These are phyloP conservation scores for Trachelipus rathkii DNA, from an alignment of 1,140 invertebrate genomes.

Conservation along the genomic window DNA sequence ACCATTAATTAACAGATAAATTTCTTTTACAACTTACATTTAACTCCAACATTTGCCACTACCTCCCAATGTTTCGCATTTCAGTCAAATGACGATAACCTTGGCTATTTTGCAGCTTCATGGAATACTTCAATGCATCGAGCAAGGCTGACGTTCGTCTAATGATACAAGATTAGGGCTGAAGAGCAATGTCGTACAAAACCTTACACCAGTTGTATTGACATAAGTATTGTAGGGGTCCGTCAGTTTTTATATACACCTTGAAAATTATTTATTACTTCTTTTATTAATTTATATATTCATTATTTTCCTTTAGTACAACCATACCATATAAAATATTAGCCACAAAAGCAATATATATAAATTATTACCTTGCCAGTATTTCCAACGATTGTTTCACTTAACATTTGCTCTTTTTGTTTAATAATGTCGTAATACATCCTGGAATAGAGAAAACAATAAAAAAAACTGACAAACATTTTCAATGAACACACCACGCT, in stretches of 20 bases:
- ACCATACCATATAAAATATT: too few relatives aligned
- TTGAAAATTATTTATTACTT: too few relatives aligned
- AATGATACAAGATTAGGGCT: slow-evolving; percentile 30
- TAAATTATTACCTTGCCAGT: slow-evolving; percentile 38
- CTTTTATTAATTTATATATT: too few relatives aligned
- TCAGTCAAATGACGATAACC: slow-evolving; percentile 33
- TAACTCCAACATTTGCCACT: slow-evolving; percentile 40
- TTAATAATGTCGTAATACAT: neutral
- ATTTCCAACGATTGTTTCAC: slow-evolving; percentile 34
- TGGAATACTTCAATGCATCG: slow-evolving; percentile 43
- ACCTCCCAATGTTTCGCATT: slow-evolving; percentile 32
- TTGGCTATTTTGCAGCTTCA: neutral
- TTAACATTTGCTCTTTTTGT: too few relatives aligned
- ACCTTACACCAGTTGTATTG: slow-evolving; percentile 50
- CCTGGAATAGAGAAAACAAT: neutral
- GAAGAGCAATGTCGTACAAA: slow-evolving; percentile 36
- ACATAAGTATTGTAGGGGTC: slow-evolving; percentile 50
- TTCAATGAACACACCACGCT: too few relatives aligned
- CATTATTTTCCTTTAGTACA: too few relatives aligned
- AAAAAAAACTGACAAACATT: neutral
- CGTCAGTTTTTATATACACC: slow-evolving; percentile 52
- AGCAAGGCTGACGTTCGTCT: slow-evolving; percentile 44
- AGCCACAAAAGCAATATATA: too few relatives aligned
- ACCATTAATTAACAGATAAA: neutral
- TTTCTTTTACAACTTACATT: slow-evolving; percentile 42